phyloP scores from a whole-genome alignment of 2,797 vertebrate species.

The Australoheros facetus region DNA sequence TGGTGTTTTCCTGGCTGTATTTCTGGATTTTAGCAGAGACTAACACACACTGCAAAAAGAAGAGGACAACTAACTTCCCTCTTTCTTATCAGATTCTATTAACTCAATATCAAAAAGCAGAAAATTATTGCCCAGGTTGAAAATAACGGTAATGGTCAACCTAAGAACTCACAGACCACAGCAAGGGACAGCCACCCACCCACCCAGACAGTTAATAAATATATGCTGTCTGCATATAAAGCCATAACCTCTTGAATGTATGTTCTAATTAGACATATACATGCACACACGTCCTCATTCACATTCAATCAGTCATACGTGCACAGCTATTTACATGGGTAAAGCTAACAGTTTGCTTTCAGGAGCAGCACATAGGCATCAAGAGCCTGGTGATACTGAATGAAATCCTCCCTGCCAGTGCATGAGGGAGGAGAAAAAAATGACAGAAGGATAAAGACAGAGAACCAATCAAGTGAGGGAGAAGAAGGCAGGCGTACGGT shows the following conservation, averaged over 20 bases:
- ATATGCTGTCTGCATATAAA: conserved; percentile 15
- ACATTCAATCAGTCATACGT: conserved; percentile 22
- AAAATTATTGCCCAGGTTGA: not conserved
- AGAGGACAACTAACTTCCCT: not conserved
- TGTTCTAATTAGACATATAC: conserved; percentile 18
- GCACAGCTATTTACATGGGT: conserved; percentile 32
- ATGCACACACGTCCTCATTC: not conserved
- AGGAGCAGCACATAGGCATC: conserved; percentile 27
- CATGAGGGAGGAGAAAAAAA: conserved; percentile 49
- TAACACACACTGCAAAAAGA: not conserved
- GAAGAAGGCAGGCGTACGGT: conserved; percentile 56
- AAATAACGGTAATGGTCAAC: not conserved
- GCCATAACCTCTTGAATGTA: not conserved
- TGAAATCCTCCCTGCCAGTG: conserved; percentile 44
- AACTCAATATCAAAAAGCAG: not conserved
- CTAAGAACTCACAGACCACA: not conserved
- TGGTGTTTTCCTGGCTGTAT: not conserved
- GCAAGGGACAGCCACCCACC: not conserved
- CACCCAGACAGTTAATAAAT: conserved; percentile 11
- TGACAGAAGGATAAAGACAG: conserved; percentile 57
- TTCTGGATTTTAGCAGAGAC: not conserved
- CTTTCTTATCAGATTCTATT: not conserved
- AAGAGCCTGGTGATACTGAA: conserved; percentile 25
- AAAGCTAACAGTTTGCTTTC: conserved; percentile 31
- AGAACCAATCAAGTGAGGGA: conserved; percentile 57